Conservation (phyloP, 2,888 invertebrate species). For the Amblyjoppa fuscipennis region DNA sequence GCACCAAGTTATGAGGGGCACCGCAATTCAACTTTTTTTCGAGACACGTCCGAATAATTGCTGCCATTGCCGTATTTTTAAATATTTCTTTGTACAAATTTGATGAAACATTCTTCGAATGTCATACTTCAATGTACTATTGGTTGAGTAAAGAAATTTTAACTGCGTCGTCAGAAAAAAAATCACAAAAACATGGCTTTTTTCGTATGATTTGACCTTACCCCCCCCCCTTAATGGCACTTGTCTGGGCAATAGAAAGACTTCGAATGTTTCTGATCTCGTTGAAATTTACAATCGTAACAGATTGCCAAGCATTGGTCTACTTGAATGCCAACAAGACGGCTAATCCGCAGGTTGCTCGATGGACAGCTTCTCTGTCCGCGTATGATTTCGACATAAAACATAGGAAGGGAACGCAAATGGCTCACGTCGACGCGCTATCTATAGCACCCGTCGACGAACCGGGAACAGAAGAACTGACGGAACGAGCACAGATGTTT, state of each 20-base stretch:
- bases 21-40: too few species aligned
- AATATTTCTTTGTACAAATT: too few species aligned
- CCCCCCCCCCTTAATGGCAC: conserved; percentile 38
- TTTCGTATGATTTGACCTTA: too few species aligned
- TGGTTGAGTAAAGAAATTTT: too few species aligned
- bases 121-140: too few species aligned
- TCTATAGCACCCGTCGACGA: conserved; percentile 63
- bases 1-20: too few species aligned
- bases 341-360: conserved; percentile 28
- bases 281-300: conserved; percentile 69
- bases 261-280: conserved; percentile 39
- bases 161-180: too few species aligned
- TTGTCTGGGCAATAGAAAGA: conserved; percentile 48
- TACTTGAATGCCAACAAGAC: conserved; percentile 41
- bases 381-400: conserved; percentile 64
- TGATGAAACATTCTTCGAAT: too few species aligned
- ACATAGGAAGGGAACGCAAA: conserved; percentile 68
- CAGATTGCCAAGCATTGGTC: conserved; percentile 62
- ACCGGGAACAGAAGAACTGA: conserved; percentile 29
- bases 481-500: conserved; percentile 35
- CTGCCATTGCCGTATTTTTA: too few species aligned
- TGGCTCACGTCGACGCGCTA: conserved; percentile 69
- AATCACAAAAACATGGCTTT: too few species aligned
- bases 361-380: conserved; percentile 16
- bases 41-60: too few species aligned